Evolutionary conservation across 2,888 invertebrate genomes (phyloP), one percentile per base, ranked within the genome.

Genomic region (Pyrgus malvae): DNA sequence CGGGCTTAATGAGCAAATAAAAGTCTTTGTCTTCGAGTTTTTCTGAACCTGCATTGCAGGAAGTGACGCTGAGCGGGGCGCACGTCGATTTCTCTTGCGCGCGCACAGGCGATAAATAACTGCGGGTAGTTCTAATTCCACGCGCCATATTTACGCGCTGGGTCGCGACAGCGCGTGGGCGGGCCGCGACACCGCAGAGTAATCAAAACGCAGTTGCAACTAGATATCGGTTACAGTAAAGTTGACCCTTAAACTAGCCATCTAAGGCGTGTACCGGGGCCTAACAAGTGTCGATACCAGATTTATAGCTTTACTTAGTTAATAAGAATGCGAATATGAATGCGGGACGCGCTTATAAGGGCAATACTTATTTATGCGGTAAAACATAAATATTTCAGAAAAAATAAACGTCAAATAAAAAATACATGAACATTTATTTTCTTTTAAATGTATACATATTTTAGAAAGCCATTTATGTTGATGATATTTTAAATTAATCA

Each of bases 41-140:
- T n/a, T n/a, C n/a, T n/a, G n/a, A n/a, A n/a, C n/a, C n/a, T n/a
- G n/a, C n/a, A n/a, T n/a, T n/a, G 70, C 80, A 83, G 84, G 85
- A 83, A 87, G 73, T 83, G 80, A 76, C 78, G 69, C 65, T 44
- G 66, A 58, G 64, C 65, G 53, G 38, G 50, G 68, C 68, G 56
- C 55, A 56, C 69, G 68, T 65, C 72, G 68, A 70, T 69, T 70
- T 69, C 67, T 66, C 65, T 59, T 54, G 53, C 48, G 41, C 58
- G 55, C 60, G 56, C 59, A 54, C 57, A 53, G 62, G 61, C 67
- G 72, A 85, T 84, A 88, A 86, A 88, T 86, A 83, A 83, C 74
- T 66, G 77, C 80, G 80, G 82, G 81, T 82, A 85, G 85, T 76
- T 85, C 83, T 81, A 84, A 87, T 86, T 83, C 85, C 76, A 70